Base-by-base conservation (phyloP, 1,140 invertebrate species). In the Orchesella cincta region DNA sequence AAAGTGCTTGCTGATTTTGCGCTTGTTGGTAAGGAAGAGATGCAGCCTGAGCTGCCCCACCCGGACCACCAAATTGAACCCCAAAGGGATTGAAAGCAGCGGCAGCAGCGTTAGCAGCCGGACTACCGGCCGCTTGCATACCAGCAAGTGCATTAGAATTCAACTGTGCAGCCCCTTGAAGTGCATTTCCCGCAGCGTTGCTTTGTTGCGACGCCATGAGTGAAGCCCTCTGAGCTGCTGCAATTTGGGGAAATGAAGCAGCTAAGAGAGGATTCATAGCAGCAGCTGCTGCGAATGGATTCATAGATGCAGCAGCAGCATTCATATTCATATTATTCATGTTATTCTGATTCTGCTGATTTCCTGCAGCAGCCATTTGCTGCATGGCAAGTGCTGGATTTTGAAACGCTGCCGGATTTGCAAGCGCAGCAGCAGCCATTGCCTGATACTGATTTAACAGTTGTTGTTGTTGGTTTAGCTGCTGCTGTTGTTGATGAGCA, bases 321-420 rank as follows among this genome's bases (percentile, higher is more conserved):
- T 14, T 26, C n/a, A 71, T 73, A 72, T 74, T 76, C 72, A 74
- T 70, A 23, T 77, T 36, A 14, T 39, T 39, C 16, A 14, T 71
- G 35, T 71, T 33, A 14, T 23, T 2, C 5, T 73, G 14, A 46
- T 20, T 36, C 71, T 73, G 71, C 3, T 8, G 3, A 28, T 51
- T 51, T 73, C 34, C 71, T 85, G 83, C 52, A 83, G 84, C 77
- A 85, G 84, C 83, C 83, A 80, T 79, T 54, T 80, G 83, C 79
- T 57, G 81, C 20, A 67, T 52, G 83, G 80, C 31, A 82, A 81
- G 57, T 77, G 62, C 18, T 75, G 82, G 12, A 72, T 76, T 57
- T 83, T 83, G 33, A 76, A 79, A 57, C 76, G 76, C 28, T 51
- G 35, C 46, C 72, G 76, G 26, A 51, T 39, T 75, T 77, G 79